Conservation (phyloP, 2,113 vertebrate species). For the Anguilla japonica region DNA sequence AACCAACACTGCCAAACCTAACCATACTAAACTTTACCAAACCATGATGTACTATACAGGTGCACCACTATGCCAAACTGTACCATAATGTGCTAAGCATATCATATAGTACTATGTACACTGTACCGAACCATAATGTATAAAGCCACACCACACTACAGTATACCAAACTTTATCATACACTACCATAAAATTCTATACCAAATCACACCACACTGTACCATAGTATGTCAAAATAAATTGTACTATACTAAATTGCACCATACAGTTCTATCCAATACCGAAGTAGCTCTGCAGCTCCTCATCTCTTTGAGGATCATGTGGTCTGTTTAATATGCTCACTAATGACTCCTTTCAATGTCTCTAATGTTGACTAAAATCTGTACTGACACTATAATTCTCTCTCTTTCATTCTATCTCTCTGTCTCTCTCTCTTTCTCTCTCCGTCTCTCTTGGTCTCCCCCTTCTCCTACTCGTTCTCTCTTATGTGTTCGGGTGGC, state of each 20-base stretch:
- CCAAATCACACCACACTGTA: too few relatives aligned
- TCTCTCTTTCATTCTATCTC: neutral
- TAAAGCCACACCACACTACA: neutral
- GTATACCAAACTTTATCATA: too few relatives aligned
- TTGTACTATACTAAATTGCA: neutral
- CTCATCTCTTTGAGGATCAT: neutral
- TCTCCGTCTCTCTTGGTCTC: neutral
- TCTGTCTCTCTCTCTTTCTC: neutral
- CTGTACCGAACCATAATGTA: neutral
- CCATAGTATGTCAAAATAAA: too few relatives aligned
- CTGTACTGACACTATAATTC: neutral
- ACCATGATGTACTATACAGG: neutral
- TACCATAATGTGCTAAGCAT: neutral
- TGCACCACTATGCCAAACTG: neutral
- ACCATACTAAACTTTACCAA: neutral
- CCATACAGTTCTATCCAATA: neutral
- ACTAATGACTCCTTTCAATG: neutral
- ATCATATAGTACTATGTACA: neutral
- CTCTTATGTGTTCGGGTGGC: neutral
- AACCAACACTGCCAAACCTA: neutral
- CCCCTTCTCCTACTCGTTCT: neutral
- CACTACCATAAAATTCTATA: neutral
- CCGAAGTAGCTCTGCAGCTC: neutral
- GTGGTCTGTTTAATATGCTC: neutral
- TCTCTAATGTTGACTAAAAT: neutral